These are phyloP conservation scores for Cryptus viduatorius DNA, from an alignment of 2,888 invertebrate genomes.

Conservation along the genomic window DNA sequence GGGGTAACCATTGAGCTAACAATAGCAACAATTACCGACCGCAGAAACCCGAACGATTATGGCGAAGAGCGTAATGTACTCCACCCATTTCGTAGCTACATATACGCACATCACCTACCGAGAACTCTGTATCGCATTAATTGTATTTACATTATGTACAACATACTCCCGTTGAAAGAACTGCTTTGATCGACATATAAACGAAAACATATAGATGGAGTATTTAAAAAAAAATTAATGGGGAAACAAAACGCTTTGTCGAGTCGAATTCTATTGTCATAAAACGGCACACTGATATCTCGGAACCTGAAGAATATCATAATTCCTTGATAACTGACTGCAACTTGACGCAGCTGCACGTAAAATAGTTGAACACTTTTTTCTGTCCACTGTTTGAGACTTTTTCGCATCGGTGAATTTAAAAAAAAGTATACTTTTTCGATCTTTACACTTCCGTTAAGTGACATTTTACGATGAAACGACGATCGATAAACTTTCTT, in stretches of 20 bases:
- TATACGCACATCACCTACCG: neutral
- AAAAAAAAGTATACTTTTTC: too few species aligned
- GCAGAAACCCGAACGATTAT: conserved; percentile 37
- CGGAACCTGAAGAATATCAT: too few species aligned
- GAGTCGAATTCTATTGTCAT: neutral
- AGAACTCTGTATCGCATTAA: neutral
- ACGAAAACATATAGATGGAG: neutral
- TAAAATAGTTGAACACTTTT: too few species aligned
- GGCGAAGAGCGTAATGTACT: neutral
- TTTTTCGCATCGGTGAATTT: too few species aligned
- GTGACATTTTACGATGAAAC: too few species aligned
- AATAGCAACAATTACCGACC: conserved; percentile 54
- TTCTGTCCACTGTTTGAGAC: too few species aligned
- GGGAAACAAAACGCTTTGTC: neutral
- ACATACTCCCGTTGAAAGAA: neutral
- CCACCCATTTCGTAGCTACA: neutral
- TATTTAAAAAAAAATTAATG: neutral
- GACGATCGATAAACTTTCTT: too few species aligned
- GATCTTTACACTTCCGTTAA: too few species aligned
- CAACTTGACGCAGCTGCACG: too few species aligned
- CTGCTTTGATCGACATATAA: neutral
- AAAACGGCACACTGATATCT: too few species aligned
- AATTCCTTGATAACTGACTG: too few species aligned
- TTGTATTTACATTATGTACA: conserved; percentile 1
- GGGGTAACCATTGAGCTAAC: conserved; percentile 24